phyloP scores from a whole-genome alignment of 2,888 invertebrate genomes.

The Bugulina stolonifera region DNA sequence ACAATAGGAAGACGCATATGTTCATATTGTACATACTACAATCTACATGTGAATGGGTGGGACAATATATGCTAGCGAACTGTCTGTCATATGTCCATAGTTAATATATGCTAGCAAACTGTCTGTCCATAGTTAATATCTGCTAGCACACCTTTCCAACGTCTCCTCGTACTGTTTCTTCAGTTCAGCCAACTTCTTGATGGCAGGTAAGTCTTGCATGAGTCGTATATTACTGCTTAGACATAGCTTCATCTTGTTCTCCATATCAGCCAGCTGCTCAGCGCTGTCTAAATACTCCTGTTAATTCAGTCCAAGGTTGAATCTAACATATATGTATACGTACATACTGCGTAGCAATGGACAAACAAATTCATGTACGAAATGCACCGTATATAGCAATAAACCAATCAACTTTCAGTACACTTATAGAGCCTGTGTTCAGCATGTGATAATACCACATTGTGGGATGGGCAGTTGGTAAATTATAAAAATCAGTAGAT shows the following conservation, averaged over 20 bases:
- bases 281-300: slow-evolving; percentile 48
- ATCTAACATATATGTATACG: too few species aligned
- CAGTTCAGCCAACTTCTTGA: slow-evolving; percentile 48
- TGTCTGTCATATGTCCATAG: neutral
- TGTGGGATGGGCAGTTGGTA: too few species aligned
- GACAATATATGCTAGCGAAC: too few species aligned
- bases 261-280: slow-evolving; percentile 38
- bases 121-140: neutral
- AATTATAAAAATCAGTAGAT: too few species aligned
- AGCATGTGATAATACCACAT: too few species aligned
- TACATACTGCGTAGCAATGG: too few species aligned
- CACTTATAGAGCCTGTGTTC: too few species aligned
- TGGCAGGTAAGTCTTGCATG: slow-evolving; percentile 46
- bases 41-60: too few species aligned
- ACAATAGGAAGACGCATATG: slow-evolving; percentile 26
- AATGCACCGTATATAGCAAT: too few species aligned
- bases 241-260: slow-evolving; percentile 43
- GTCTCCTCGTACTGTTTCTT: slow-evolving; percentile 52
- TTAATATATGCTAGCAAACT: neutral
- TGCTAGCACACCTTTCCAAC: slow-evolving; percentile 41
- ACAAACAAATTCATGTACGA: too few species aligned
- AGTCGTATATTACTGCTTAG: slow-evolving; percentile 47
- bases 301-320: too few species aligned
- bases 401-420: neutral
- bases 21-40: too few species aligned